Evolutionary conservation across 2,113 vertebrate genomes (phyloP).

Genomic region (Drymodes brunneopygia): DNA sequence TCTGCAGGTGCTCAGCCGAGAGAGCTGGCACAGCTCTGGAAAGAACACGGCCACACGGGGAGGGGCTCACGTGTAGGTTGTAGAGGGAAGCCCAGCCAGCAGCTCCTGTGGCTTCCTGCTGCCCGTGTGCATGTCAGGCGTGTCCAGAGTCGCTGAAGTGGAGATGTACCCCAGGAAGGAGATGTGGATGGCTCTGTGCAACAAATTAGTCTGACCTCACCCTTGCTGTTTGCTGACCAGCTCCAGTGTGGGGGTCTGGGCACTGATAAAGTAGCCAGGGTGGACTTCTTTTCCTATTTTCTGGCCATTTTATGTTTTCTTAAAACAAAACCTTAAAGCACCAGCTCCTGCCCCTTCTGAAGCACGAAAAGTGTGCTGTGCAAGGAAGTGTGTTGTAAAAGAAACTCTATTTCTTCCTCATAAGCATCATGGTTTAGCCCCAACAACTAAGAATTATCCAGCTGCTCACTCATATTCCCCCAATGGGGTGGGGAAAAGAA

Average conservation of each 20-base stretch:
- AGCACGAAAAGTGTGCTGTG: not conserved
- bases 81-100: not conserved
- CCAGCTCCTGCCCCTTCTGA: not conserved
- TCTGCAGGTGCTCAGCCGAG: not conserved
- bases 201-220: not conserved
- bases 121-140: not conserved
- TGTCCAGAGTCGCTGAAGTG: not conserved
- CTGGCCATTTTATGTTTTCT: not conserved
- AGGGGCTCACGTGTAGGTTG: not conserved
- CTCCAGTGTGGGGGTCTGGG: not conserved
- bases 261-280: not conserved
- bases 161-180: not conserved
- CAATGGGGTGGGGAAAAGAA: not conserved
- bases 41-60: accelerated
- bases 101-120: not conserved
- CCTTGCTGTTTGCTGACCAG: not conserved
- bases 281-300: not conserved
- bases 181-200: not conserved
- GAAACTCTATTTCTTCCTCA: not conserved
- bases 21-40: not conserved
- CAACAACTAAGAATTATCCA: not conserved
- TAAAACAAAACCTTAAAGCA: not conserved
- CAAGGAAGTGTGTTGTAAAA: not conserved
- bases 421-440: not conserved
- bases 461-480: not conserved